Evolutionary conservation across 2,113 vertebrate species (phyloP).

Genomic region (Callipepla squamata): DNA sequence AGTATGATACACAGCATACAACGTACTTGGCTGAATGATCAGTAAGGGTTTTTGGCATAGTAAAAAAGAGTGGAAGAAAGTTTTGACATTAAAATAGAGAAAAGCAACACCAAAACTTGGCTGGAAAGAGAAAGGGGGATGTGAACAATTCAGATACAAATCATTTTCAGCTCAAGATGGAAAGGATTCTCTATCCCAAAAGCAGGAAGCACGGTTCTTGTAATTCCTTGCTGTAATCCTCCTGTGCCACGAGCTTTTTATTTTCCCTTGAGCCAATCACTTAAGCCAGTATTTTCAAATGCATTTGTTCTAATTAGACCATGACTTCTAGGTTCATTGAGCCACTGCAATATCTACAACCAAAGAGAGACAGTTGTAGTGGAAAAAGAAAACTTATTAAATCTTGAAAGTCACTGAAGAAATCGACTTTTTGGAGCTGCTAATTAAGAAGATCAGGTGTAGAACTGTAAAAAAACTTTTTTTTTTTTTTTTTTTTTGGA

Average conservation of each 20-base stretch:
- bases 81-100: neutral
- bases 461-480: neutral
- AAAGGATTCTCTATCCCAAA: neutral
- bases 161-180: neutral
- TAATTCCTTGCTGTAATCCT: neutral
- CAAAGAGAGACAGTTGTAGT: neutral
- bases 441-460: neutral
- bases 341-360: neutral
- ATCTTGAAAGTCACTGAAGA: neutral
- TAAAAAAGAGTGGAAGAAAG: neutral
- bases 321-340: neutral
- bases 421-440: neutral
- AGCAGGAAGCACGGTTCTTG: neutral
- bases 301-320: neutral
- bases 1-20: neutral
- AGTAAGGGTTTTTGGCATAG: neutral
- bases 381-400: neutral
- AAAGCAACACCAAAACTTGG: neutral
- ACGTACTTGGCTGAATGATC: neutral
- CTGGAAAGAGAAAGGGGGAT: neutral
- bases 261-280: neutral
- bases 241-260: neutral
- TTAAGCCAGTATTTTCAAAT: neutral
- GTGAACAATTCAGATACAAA: neutral
- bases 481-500: neutral